Base-by-base conservation (phyloP, 2,888 invertebrate genomes). In the Gymnosoma rotundatum region DNA sequence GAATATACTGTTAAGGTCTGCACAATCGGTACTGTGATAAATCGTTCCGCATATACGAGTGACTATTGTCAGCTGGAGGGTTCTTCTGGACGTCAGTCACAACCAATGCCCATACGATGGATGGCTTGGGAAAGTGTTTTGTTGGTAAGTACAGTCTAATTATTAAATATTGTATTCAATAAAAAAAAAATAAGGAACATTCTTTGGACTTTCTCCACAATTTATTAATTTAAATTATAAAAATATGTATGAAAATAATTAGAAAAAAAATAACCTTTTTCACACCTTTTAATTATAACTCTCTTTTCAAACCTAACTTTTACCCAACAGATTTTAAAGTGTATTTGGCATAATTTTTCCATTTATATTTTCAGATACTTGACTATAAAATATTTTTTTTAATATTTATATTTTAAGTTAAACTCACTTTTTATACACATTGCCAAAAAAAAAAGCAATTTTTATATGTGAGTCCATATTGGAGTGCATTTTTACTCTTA, bases 81-180 rank as follows among this genome's bases (percentile, higher is more conserved):
- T 79, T 93, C 94, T 81, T 93, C 94, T 86, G 94, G 94, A 79
- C 90, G 92, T 84, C 91, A 92, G 88, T 90, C 92, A 52, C 92
- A 92, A 87, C 93, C 94, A 36, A 93, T 97, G 88, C 97, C 97
- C 21, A 94, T 97, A 87, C 93, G 97, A 88, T 97, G 97, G 97
- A 96, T 97, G 96, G 95, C 96, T 25, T 97, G 96, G 96, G 97
- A 97, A 91, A 95, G 96, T 90, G 94, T 97, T 86, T 93, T 96
- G 83, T 90, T 95, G 94, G 95, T 95, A 92, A 94, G 93, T 92
- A 69, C 5, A 18, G 0, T 42, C 42, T 14, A n/a, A 48, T 48
- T 4, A 12, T 12, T 42, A 10, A 14, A 42, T 6, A 32, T 32
- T 32, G 0, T 32, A 32, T 8, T 7, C 3, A 32, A 32, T 32